A percentile compares a stretch with the other conserved stretches of the same genome.
Evolutionary conservation across 1,140 invertebrate species (phyloP).

Genomic region (Bombus consobrinus): DNA sequence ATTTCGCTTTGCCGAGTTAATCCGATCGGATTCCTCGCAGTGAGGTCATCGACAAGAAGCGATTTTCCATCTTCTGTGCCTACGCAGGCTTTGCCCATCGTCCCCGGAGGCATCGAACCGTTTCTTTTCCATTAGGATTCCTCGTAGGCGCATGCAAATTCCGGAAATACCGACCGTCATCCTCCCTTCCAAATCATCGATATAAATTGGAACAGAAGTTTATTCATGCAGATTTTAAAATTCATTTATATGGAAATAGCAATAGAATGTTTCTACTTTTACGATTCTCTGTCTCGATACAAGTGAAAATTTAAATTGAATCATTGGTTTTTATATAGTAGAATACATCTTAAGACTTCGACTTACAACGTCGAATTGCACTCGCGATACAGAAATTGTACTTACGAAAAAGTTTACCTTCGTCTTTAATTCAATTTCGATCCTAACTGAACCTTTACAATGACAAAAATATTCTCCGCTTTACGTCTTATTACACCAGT

Average conservation of each 20-base stretch:
- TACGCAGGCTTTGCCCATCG: neutral
- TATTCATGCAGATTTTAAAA: too few species aligned
- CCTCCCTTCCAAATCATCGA: neutral
- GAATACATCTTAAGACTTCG: too few species aligned
- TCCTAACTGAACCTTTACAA: too few species aligned
- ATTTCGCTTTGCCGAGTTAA: conserved; percentile 12
- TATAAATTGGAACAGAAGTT: neutral
- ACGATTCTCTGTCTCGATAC: neutral
- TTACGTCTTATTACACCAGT: too few species aligned
- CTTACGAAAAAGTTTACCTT: too few species aligned
- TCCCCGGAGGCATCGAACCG: neutral
- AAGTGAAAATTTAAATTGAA: neutral
- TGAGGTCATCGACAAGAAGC: conserved; percentile 5
- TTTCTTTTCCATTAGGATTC: conserved; percentile 10
- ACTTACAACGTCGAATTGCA: too few species aligned
- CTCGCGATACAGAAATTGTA: too few species aligned
- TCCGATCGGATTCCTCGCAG: neutral
- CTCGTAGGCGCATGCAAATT: conserved; percentile 1
- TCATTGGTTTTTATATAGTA: neutral
- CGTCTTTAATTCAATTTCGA: too few species aligned
- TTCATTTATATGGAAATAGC: too few species aligned
- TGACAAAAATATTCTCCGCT: too few species aligned
- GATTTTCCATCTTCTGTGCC: neutral
- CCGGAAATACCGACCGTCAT: neutral
- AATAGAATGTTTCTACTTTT: neutral